These are phyloP conservation scores for Neomonachus schauinslandi DNA, from an alignment of 2,113 vertebrate genomes.

Conservation along the genomic window DNA sequence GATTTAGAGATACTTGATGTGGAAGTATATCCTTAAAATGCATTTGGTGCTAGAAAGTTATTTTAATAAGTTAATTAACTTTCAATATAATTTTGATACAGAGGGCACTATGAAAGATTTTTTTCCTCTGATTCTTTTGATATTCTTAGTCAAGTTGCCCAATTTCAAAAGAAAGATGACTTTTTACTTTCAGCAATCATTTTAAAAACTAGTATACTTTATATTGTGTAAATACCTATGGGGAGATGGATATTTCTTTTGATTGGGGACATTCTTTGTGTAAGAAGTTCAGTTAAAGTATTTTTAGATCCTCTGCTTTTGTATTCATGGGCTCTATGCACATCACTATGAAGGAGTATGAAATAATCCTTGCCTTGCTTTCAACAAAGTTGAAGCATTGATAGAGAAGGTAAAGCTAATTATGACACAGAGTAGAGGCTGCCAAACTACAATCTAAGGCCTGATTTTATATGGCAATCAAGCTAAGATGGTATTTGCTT, in stretches of 20 bases:
- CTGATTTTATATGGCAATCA: conserved; percentile 14
- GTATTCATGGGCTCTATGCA: neutral
- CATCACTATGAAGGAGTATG: neutral
- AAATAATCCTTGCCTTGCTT: neutral
- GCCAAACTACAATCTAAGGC: neutral
- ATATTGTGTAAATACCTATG: neutral
- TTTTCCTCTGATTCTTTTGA: neutral
- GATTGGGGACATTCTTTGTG: neutral
- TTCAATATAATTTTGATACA: conserved; percentile 54
- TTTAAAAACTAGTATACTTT: conserved; percentile 42
- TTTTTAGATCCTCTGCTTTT: conserved; percentile 30
- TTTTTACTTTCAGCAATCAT: conserved; percentile 27
- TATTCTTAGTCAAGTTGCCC: neutral
- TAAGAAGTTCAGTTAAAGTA: conserved; percentile 33
- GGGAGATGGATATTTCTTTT: neutral
- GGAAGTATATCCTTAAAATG: neutral
- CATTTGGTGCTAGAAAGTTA: neutral
- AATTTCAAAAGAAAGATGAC: conserved; percentile 45
- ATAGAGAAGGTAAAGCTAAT: conserved; percentile 3
- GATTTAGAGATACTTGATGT: conserved; percentile 56
- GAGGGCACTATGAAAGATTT: neutral
- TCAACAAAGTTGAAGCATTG: neutral
- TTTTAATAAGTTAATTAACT: conserved; percentile 32
- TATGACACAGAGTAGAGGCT: neutral
- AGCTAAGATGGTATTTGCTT: conserved; percentile 16